phyloP scores from a whole-genome alignment of 1,140 invertebrate genomes.

The Drosophila ogumai region DNA sequence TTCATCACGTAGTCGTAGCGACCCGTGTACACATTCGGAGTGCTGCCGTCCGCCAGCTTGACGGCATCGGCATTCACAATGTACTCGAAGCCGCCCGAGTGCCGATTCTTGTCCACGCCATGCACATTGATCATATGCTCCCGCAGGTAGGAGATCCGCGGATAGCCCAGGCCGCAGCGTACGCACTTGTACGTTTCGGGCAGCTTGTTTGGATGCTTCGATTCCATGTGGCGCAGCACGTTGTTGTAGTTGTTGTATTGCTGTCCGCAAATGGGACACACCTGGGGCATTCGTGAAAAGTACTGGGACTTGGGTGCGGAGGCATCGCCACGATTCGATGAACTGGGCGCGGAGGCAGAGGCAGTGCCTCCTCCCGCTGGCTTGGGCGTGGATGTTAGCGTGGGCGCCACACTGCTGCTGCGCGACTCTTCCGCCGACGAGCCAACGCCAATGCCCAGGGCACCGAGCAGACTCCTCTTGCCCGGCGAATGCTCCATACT shows the following conservation, averaged over 20 bases:
- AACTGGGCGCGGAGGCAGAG: conserved; percentile 5
- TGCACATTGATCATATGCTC: conserved; percentile 84
- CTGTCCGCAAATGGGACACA: conserved; percentile 82
- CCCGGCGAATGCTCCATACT: conserved; percentile 70
- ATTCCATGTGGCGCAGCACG: conserved; percentile 84
- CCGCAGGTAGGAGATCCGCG: conserved; percentile 76
- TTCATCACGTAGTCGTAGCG: conserved; percentile 84
- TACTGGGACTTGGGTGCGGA: conserved; percentile 75
- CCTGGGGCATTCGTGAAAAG: conserved; percentile 83
- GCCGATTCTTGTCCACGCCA: conserved; percentile 72
- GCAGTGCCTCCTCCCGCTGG: neutral
- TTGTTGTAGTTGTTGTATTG: conserved; percentile 85
- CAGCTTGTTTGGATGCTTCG: conserved; percentile 84
- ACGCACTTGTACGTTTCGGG: conserved; percentile 84
- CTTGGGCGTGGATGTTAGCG: conserved; percentile 31
- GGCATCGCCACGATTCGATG: conserved; percentile 24
- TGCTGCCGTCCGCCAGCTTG: conserved; percentile 69
- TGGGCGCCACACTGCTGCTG: conserved; percentile 50
- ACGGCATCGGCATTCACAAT: conserved; percentile 82
- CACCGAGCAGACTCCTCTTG: conserved; percentile 60
- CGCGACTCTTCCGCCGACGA: conserved; percentile 77
- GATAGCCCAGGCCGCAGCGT: conserved; percentile 77
- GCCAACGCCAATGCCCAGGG: conserved; percentile 64
- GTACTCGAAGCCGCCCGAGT: conserved; percentile 79
- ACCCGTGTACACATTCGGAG: conserved; percentile 75